Evolutionary conservation across 2,888 invertebrate species (phyloP), one percentile per base, ranked within the genome.

Genomic region (Tuta absoluta): DNA sequence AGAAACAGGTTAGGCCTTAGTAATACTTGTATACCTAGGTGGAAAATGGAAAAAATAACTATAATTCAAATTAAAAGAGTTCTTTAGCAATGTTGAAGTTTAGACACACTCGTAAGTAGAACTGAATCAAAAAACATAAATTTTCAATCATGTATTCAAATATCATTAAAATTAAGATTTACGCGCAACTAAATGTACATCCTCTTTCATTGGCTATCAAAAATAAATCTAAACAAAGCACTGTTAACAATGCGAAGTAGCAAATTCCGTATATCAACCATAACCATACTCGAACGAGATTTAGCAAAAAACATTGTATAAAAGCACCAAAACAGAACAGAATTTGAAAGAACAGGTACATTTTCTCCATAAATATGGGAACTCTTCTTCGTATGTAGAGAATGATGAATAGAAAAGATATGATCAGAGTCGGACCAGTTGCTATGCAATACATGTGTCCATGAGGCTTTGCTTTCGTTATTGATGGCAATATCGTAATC

Each of bases 401-500:
- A 71, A 89, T 77, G 64, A 90, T 75, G 71, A 91, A 90, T 69
- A 91, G 70, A 1, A 89, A 67, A 1, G 91, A 90, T 78, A 89
- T 89, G 56, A 91, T 75, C 73, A 90, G 66, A 62, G 91, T 89
- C 58, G 91, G 91, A 67, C 90, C 89, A 69, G 85, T 85, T 65
- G 91, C 78, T 79, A 91, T 86, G 81, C 90, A 91, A 79, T 89
- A 91, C 91, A 91, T 91, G 69, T 91, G 91, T 70, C 91, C 91
- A 64, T 80, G 71, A 66, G 88, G 90, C 69, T 74, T 84, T 71
- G 86, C 76, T 7, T 24, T 23, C 63, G 89, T 77, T 67, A 74
- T 53, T 73, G 74, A 33, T 49, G 88, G 90, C 73, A 90, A 78
- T 70, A 86, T 11, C 45, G 79, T 82, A 66, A 89, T 84, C 67